A percentile compares a stretch with the other conserved stretches of the same genome.
Conservation (phyloP, 2,797 vertebrate genomes). For the Cichlasoma orientale region DNA sequence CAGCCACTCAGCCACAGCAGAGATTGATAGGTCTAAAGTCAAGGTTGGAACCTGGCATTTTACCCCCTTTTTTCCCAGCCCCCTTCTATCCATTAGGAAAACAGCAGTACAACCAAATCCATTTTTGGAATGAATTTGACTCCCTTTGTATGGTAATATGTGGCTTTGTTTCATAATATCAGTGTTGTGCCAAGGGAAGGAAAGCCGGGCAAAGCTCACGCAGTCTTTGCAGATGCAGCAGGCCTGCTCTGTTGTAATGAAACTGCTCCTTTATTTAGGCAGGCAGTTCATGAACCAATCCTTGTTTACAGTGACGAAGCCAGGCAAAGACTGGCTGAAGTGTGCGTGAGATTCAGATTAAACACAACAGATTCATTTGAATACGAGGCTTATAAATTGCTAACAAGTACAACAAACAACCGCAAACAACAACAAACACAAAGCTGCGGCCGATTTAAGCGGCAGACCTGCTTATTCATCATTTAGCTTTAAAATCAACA, state of each 20-base stretch:
- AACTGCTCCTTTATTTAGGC: conserved; percentile 42
- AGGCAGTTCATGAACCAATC: conserved; percentile 31
- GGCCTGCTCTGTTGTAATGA: conserved; percentile 39
- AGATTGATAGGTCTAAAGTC: conserved; percentile 71
- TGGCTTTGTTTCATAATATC: conserved; percentile 58
- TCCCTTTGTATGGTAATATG: conserved; percentile 41
- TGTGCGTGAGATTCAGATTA: conserved; percentile 43
- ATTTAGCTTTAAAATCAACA: conserved; percentile 5
- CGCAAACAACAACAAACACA: conserved; percentile 19
- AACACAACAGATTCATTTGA: conserved; percentile 37
- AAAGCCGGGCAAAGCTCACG: conserved; percentile 34
- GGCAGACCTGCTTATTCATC: background rate
- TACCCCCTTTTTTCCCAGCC: background rate
- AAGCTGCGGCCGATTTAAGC: background rate
- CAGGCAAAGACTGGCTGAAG: conserved; percentile 4
- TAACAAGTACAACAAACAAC: conserved; percentile 33
- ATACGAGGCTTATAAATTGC: conserved; percentile 6
- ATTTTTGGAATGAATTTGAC: conserved; percentile 43
- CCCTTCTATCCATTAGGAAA: conserved; percentile 35
- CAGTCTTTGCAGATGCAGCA: conserved; percentile 21
- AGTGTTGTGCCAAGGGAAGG: conserved; percentile 32
- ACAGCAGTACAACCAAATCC: conserved; percentile 45
- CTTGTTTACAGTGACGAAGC: conserved; percentile 33
- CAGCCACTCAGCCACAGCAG: conserved; percentile 54
- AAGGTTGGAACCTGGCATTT: conserved; percentile 58